Evolutionary conservation across 2,888 invertebrate genomes (phyloP).

Genomic region (Penaeus monodon): DNA sequence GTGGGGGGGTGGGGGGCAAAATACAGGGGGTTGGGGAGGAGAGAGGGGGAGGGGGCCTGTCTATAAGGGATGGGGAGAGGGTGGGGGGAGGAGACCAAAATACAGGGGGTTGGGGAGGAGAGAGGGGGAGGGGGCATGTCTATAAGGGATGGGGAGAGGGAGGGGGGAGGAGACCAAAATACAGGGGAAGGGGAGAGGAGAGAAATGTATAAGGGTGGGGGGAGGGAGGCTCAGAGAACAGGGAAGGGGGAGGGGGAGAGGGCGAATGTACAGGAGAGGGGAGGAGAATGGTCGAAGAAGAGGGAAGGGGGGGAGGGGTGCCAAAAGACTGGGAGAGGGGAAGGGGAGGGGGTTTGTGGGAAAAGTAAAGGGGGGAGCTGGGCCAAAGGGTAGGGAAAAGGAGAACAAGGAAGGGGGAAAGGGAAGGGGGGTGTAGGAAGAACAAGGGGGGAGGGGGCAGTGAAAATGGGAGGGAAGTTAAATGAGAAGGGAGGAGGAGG

Average conservation of each 20-base stretch:
- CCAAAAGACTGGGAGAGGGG: constrained; percentile 7
- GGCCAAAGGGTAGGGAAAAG: background rate
- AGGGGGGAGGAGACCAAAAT: no score
- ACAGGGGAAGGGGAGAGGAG: no score
- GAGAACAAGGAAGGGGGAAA: background rate
- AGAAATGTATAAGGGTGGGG: no score
- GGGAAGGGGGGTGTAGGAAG: background rate
- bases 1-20: no score
- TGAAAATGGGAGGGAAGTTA: no score
- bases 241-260: background rate
- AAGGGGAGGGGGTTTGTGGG: background rate
- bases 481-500: background rate
- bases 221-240: background rate
- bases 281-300: background rate
- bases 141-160: no score
- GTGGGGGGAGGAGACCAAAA: no score
- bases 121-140: no score
- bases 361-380: background rate
- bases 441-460: background rate
- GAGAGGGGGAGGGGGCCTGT: no score
- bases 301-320: constrained; percentile 7
- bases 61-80: no score
- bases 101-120: no score
- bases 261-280: background rate
- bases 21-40: no score